These are phyloP conservation scores for Zosterops lateralis DNA, from an alignment of 2,113 vertebrate genomes.

Conservation along the genomic window DNA sequence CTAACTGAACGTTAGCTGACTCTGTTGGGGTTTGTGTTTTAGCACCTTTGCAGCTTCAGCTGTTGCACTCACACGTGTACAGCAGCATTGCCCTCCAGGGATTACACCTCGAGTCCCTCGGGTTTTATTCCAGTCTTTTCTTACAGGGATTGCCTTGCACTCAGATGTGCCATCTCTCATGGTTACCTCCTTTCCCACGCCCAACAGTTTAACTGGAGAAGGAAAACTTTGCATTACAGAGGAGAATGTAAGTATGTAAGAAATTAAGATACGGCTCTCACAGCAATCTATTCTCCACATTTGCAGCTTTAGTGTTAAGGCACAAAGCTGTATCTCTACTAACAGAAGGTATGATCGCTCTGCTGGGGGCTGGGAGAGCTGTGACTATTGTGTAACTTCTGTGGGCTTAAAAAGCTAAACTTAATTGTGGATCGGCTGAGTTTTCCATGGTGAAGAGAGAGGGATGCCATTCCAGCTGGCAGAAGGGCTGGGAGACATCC, in stretches of 20 bases:
- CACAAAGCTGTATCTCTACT: background rate
- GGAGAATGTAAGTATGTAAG: background rate
- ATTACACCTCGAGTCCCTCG: background rate
- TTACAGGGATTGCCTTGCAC: accelerated
- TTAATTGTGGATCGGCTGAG: background rate
- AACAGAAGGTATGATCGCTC: accelerated
- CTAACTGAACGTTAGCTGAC: background rate
- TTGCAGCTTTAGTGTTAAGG: background rate
- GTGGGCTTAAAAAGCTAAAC: background rate
- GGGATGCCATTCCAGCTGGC: background rate
- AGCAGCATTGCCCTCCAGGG: background rate
- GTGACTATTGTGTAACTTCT: background rate
- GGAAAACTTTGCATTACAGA: background rate
- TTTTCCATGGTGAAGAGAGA: background rate
- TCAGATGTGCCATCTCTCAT: background rate
- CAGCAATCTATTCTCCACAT: background rate
- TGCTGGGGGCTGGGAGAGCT: background rate
- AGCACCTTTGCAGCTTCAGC: background rate
- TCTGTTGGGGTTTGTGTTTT: background rate
- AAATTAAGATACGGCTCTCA: background rate
- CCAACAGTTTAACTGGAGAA: background rate
- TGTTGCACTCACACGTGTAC: background rate
- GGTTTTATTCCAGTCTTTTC: background rate
- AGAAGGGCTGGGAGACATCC: background rate
- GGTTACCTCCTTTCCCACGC: background rate